Base-by-base conservation (phyloP, 2,113 vertebrate species). In the Thryonomys swinderianus region DNA sequence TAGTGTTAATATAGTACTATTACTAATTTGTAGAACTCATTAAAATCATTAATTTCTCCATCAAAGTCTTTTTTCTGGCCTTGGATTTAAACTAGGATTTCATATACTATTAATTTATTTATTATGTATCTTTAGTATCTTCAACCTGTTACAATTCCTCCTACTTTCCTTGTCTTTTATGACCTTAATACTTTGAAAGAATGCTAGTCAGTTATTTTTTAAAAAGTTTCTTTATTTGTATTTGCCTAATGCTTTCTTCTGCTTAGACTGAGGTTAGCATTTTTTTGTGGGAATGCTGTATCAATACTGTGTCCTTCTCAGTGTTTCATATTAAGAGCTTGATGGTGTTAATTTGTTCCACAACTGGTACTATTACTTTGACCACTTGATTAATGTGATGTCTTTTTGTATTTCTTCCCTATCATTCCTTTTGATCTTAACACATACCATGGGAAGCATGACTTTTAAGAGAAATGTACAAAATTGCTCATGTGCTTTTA, bases 351-450 rank as follows among this genome's bases (percentile, higher is more conserved):
- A 0, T 87, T 90, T 59, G 30, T 59, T 25, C 42, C 10, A n/a
- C 64, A 78, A 88, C 16, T 92, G 37, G 42, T 87, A 51, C 81
- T 55, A 11, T 40, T 90, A 90, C 7, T 27, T 84, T 84, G 40
- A 86, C 59, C 45, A 61, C 40, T 93, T 92, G 66, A 51, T 78
- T 78, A 80, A 94, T 55, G 71, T 91, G 23, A 17, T 53, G 7
- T 88, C 25, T 91, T 79, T n/a, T 84, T 91, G 30, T 6, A 21
- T 92, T 97, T 96, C 23, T 88, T 57, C 83, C 82, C 48, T 88
- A 67, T 90, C 32, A 88, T 85, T 96, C 40, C 18, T 30, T 90
- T 96, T 92, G 40, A 62, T 92, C 40, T 92, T 93, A 93, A 48
- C 62, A 93, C 91, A 84, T 78, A 94, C n/a, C 12, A 48, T 86